phyloP scores from a whole-genome alignment of 2,797 vertebrate species.

The Pipistrellus pipistrellus region DNA sequence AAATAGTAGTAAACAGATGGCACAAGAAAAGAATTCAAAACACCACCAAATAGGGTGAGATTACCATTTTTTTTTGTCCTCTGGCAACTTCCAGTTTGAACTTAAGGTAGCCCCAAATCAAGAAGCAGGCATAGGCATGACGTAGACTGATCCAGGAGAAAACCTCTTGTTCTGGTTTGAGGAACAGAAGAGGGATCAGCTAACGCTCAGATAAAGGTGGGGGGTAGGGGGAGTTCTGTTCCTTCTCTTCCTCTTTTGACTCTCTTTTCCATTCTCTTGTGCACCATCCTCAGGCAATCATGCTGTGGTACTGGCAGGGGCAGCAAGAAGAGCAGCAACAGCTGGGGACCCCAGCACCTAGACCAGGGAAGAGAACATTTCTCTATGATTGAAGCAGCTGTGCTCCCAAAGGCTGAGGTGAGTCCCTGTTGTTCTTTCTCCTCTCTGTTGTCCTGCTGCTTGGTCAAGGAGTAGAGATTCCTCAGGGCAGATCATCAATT shows the following conservation, averaged over 20 bases:
- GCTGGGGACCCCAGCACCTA: neutral
- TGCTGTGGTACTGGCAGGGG: constrained; percentile 61
- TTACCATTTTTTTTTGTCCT: neutral
- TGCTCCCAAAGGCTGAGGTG: neutral
- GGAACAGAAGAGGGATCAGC: neutral
- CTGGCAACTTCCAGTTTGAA: neutral
- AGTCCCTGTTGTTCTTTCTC: neutral
- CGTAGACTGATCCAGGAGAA: neutral
- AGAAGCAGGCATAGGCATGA: neutral
- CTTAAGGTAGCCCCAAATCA: neutral
- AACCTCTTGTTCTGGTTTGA: neutral
- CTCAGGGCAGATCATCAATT: neutral
- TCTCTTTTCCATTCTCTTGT: neutral
- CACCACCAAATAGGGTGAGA: neutral
- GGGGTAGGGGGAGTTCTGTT: neutral
- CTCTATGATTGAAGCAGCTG: neutral
- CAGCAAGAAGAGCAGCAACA: neutral
- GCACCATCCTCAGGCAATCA: neutral
- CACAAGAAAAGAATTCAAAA: constrained; percentile 24
- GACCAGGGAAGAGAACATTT: neutral
- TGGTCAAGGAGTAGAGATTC: neutral
- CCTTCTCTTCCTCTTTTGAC: neutral
- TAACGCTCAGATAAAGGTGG: neutral
- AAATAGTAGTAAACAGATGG: neutral
- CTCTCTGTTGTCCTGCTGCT: neutral